Base-by-base conservation (phyloP, 2,113 vertebrate genomes). In the Limnothrissa miodon region DNA sequence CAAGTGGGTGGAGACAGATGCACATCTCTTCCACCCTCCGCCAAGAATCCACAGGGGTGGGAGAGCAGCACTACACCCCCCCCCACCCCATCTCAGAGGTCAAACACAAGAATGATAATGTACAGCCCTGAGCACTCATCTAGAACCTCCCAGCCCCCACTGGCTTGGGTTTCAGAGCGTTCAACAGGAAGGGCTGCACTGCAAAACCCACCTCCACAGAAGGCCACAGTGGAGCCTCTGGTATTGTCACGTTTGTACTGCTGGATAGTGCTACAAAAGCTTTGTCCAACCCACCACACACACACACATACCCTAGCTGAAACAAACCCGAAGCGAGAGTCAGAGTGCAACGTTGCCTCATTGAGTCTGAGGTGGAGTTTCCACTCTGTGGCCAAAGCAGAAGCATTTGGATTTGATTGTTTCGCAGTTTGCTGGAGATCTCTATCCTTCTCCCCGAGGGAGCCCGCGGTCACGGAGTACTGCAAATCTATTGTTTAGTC, bases 71-170 rank as follows among this genome's bases (percentile, higher is more conserved):
- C 56, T 85, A 82, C 56, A 86, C 78, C 46, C 82, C 56, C 83
- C 74, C 83, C 56, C 46, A 82, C 53, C 23, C 6, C 42, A 87
- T 87, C 82, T 80, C 53, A 25, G 82, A 29, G 45, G 2, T 45
- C 33, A 23, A 5, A 0, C 4, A 25, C 42, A 51, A 21, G 45
- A 39, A 59, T 46, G 8, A n/a, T n/a, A 84, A 59, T 25, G 79
- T 2, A 36, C 78, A 74, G 7, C 42, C 15, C 74, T 42, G 46
- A 66, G 6, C 48, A 45, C 53, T 53, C 81, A 42, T 85, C 56
- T n/a, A 21, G 78, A 82, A 74, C n/a, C 44, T 17, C 44, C 39
- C 45, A 42, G 62, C 74, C 78, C n/a, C 29, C 62, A 8, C n/a
- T 5, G 66, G 10, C 33, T 33, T 5, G 1, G 29, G 29, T 33